Conservation (phyloP, 2,888 invertebrate species). For the Diaperis boleti region DNA sequence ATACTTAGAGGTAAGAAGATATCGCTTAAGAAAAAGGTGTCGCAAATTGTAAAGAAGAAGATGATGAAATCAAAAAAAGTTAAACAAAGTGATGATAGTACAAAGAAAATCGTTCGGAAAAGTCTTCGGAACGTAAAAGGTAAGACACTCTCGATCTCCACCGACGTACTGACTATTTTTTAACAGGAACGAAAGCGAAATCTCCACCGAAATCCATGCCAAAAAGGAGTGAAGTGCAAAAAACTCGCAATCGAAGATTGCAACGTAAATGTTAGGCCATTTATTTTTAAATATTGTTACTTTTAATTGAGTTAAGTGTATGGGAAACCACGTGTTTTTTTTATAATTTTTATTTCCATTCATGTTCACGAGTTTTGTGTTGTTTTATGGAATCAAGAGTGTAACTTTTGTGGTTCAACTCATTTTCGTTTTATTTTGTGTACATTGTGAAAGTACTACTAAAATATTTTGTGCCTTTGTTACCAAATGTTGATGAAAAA, state of each 20-base stretch:
- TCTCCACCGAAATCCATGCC: constrained; percentile 29
- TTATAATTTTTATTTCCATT: constrained; percentile 20
- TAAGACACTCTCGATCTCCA: no score
- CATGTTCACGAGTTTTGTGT: constrained; percentile 26
- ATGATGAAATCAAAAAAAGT: constrained; percentile 62
- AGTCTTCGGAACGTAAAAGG: constrained; percentile 13
- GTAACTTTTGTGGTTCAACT: constrained; percentile 18
- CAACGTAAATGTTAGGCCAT: constrained; percentile 23
- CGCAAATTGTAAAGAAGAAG: constrained; percentile 60
- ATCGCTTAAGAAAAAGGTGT: constrained; percentile 64
- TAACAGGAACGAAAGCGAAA: constrained; percentile 15
- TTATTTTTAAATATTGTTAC: constrained; percentile 4
- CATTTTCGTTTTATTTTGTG: constrained; percentile 23
- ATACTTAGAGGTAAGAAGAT: constrained; percentile 65
- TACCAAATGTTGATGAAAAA: constrained; percentile 57
- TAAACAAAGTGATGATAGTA: constrained; percentile 58
- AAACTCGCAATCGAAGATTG: constrained; percentile 24
- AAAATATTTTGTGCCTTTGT: constrained; percentile 60
- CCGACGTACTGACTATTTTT: no score
- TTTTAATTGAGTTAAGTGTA: constrained; percentile 11
- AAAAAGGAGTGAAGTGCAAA: constrained; percentile 35
- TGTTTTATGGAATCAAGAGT: constrained; percentile 1
- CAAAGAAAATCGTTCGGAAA: constrained; percentile 22
- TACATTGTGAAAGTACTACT: constrained; percentile 37
- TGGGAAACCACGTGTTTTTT: constrained; percentile 29